Percentiles rank a stretch among this genome's conserved stretches.
Evolutionary conservation across 2,113 vertebrate genomes (phyloP).

Genomic region (Perca schrenkii): DNA sequence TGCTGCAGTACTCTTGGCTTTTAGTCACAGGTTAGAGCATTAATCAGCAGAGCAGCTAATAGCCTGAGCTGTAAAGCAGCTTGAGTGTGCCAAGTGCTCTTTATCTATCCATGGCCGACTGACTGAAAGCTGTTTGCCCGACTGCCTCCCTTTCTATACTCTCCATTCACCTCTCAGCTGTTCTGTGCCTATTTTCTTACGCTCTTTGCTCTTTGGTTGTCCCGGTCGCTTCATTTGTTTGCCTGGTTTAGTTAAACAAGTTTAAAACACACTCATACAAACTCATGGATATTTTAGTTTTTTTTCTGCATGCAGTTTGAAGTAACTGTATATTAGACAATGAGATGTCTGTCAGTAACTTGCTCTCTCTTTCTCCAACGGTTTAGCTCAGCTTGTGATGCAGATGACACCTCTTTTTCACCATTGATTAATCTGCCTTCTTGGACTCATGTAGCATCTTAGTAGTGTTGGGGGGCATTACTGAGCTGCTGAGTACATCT

Average conservation of each 20-base stretch:
- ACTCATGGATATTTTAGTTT: neutral
- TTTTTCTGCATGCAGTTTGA: neutral
- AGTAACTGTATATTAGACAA: too few species aligned
- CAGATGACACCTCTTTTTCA: neutral
- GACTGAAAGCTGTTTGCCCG: slow-evolving; percentile 20
- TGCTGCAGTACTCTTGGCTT: slow-evolving; percentile 40
- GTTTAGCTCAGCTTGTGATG: neutral
- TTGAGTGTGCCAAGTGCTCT: slow-evolving; percentile 49
- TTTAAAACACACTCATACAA: neutral
- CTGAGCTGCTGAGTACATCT: neutral
- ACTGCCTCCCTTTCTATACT: slow-evolving; percentile 29
- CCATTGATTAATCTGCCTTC: neutral
- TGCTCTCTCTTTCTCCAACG: too few species aligned
- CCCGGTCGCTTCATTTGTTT: neutral
- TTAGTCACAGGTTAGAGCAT: slow-evolving; percentile 50
- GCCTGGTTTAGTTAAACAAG: neutral
- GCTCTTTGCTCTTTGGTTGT: slow-evolving; percentile 6
- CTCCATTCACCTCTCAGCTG: slow-evolving; percentile 10
- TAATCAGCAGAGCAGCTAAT: slow-evolving; percentile 62
- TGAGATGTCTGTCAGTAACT: too few species aligned
- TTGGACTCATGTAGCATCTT: neutral
- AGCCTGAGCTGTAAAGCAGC: slow-evolving; percentile 40
- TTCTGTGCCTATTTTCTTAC: neutral
- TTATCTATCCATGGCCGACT: slow-evolving; percentile 20
- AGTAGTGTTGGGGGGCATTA: neutral